phyloP scores from a whole-genome alignment of 2,797 vertebrate species.

The Notoglanidium macrostoma region DNA sequence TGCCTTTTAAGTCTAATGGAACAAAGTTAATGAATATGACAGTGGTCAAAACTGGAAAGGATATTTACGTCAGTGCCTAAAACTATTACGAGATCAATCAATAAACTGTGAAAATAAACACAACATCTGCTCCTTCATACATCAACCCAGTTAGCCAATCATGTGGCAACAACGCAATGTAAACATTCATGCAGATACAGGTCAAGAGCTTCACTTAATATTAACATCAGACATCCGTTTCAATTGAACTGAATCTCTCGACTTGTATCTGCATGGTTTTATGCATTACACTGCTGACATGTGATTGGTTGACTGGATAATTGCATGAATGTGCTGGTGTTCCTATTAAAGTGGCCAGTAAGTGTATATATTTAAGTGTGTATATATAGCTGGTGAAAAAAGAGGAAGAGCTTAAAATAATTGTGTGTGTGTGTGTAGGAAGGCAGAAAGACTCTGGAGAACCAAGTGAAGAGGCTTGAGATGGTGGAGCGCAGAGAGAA shows the following conservation, averaged over 20 bases:
- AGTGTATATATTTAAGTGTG: not conserved
- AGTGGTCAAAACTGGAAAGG: not conserved
- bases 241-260: not conserved
- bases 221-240: not conserved
- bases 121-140: not conserved
- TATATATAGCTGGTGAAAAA: not conserved
- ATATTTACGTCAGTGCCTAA: not conserved
- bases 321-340: not conserved
- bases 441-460: slow-evolving; percentile 75
- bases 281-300: not conserved
- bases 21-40: not conserved
- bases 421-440: slow-evolving; percentile 38
- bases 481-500: slow-evolving; percentile 95
- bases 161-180: not conserved
- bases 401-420: not conserved
- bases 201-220: not conserved
- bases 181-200: not conserved
- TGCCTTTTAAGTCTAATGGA: not conserved
- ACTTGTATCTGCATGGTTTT: not conserved
- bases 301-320: not conserved
- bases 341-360: not conserved
- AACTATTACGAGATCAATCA: not conserved
- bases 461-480: slow-evolving; percentile 96
- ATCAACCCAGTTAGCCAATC: not conserved
- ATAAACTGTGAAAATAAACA: not conserved